Base-by-base conservation (phyloP, 2,888 invertebrate genomes). In the Craniophora ligustri region DNA sequence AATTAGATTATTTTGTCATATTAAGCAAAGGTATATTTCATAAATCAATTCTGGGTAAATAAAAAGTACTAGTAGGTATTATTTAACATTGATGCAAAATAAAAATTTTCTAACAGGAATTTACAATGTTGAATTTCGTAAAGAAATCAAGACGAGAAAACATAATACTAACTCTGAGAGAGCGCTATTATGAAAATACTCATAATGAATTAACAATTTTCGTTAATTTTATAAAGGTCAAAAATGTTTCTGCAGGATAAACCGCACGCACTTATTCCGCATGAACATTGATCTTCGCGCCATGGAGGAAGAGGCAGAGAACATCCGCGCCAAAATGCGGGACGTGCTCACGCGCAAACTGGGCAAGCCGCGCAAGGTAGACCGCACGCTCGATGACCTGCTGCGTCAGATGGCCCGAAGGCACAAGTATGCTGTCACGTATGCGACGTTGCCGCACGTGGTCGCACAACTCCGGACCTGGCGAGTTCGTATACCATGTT, bases 231-330 rank as follows among this genome's bases (percentile, higher is more conserved):
- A n/a, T n/a, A n/a, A n/a, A n/a, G n/a, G n/a, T n/a, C n/a, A n/a
- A n/a, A n/a, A n/a, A n/a, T 19, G n/a, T 23, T 31, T 4, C 1
- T 38, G 1, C 67, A 96, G 96, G 76, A 92, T 95, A 32, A 96
- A 96, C 77, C 94, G 95, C 58, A 93, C 94, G 0, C 96, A 97
- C 78, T 80, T 96, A 50, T 94, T 94, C 44, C 95, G 96, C 60
- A 96, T 97, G 95, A 95, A 95, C 80, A 89, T 95, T 0, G 97
- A 97, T 78, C 91, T 96, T 10, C 94, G 94, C 36, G 94, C 94
- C 39, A 97, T 97, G 96, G 91, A 94, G 6, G 84, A 85, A 0
- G 91, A 94, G 47, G 95, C 96, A 0, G 86, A 88, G 2, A 87
- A 89, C 6, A 77, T 97, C 3, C 94, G 95, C 47, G 93, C 93